Evolutionary conservation across 1,140 invertebrate species (phyloP).

Genomic region (Cotesia typhae): DNA sequence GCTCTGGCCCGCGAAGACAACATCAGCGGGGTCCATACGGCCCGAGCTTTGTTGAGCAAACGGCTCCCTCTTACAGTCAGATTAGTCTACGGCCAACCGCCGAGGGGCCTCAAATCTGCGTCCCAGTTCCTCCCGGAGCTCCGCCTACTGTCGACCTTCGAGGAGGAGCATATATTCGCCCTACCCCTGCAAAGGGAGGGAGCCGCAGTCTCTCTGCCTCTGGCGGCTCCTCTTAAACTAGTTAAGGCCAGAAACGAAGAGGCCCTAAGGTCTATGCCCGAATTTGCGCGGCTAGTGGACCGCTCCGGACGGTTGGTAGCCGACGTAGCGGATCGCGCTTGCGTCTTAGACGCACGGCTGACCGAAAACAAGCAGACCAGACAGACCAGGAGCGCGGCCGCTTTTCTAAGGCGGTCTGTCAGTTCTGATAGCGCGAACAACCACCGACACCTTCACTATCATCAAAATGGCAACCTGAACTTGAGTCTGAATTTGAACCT

Average conservation of each 20-base stretch:
- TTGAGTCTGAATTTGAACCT: conserved; percentile 44
- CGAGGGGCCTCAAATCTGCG: conserved; percentile 79
- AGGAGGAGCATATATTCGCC: conserved; percentile 84
- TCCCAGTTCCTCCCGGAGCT: conserved; percentile 85
- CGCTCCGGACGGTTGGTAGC: conserved; percentile 80
- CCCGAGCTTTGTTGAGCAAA: conserved; percentile 85
- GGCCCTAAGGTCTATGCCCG: conserved; percentile 78
- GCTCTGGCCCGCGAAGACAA: conserved; percentile 89
- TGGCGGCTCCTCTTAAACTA: conserved; percentile 86
- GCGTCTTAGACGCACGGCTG: conserved; percentile 79
- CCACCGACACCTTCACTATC: conserved; percentile 52
- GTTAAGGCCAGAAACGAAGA: conserved; percentile 85
- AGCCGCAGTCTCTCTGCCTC: conserved; percentile 81
- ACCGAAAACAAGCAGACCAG: conserved; percentile 71
- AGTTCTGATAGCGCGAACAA: conserved; percentile 46
- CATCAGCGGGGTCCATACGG: conserved; percentile 91
- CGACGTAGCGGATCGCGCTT: conserved; percentile 84
- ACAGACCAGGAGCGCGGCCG: conserved; percentile 53
- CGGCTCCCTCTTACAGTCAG: conserved; percentile 89
- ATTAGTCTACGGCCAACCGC: conserved; percentile 86
- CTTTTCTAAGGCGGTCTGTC: conserved; percentile 70
- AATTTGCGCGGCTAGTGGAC: conserved; percentile 82
- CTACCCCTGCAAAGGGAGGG: conserved; percentile 83
- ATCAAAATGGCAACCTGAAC: conserved; percentile 50
- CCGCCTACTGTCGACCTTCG: conserved; percentile 82